A percentile compares a stretch with the other conserved stretches of the same genome.
Evolutionary conservation across 2,888 invertebrate species (phyloP).

Genomic region (Andrena dorsata): DNA sequence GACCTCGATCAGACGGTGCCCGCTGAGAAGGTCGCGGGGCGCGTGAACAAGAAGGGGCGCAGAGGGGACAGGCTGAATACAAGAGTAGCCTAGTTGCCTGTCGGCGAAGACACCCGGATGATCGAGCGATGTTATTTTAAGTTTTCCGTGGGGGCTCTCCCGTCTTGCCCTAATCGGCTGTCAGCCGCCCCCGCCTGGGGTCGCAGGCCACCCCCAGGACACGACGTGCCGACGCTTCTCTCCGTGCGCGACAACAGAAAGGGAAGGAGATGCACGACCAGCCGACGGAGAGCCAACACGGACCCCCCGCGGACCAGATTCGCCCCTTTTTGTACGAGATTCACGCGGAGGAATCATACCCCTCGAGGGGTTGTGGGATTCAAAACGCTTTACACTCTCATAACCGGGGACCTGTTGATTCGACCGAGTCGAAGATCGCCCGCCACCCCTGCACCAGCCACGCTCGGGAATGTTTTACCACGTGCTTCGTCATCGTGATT

Average conservation of each 20-base stretch:
- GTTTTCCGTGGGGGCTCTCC: slow-evolving; percentile 84
- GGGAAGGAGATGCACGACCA: neutral
- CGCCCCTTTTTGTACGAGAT: slow-evolving; percentile 78
- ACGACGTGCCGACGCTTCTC: slow-evolving; percentile 67
- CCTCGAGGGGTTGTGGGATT: slow-evolving; percentile 81
- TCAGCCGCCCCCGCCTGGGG: slow-evolving; percentile 76
- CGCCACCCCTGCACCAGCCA: slow-evolving; percentile 29
- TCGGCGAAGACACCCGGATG: slow-evolving; percentile 81
- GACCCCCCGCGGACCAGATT: slow-evolving; percentile 74
- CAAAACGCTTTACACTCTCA: slow-evolving; percentile 85
- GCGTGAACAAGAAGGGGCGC: slow-evolving; percentile 10
- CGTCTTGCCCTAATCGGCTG: slow-evolving; percentile 84
- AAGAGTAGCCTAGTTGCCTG: slow-evolving; percentile 76
- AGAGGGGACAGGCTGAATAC: slow-evolving; percentile 75
- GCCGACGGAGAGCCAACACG: slow-evolving; percentile 24
- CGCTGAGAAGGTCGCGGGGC: slow-evolving; percentile 48
- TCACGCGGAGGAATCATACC: slow-evolving; percentile 81
- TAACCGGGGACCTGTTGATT: slow-evolving; percentile 84
- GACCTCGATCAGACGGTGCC: slow-evolving; percentile 54
- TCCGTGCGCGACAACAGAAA: slow-evolving; percentile 45
- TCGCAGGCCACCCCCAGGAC: slow-evolving; percentile 68
- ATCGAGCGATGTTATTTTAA: slow-evolving; percentile 85
- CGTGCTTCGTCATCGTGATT: slow-evolving; percentile 59
- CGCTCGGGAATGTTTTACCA: slow-evolving; percentile 34
- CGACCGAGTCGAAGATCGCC: slow-evolving; percentile 65